A percentile compares a stretch with the other conserved stretches of the same genome.
phyloP scores from a whole-genome alignment of 1,140 invertebrate genomes.

The Tyrophagus putrescentiae region DNA sequence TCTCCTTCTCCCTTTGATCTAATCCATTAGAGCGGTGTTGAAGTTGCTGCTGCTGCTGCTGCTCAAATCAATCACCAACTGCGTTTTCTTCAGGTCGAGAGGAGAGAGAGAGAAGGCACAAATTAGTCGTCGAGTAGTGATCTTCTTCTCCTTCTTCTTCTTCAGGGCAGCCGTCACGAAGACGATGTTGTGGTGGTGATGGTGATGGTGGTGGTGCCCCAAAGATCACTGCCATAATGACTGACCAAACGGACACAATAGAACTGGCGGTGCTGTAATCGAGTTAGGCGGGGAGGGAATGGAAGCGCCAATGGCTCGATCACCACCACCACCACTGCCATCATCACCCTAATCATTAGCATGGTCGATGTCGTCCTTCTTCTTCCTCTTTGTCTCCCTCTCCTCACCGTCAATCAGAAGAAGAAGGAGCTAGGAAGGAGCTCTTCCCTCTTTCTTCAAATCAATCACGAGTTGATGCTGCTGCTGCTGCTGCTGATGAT shows the following conservation, averaged over 20 bases:
- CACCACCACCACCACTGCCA: conserved; percentile 2
- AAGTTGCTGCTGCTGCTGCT: background rate
- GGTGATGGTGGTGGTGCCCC: background rate
- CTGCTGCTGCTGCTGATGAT: too few relatives aligned
- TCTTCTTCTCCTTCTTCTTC: too few relatives aligned
- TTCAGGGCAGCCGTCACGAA: conserved; percentile 8
- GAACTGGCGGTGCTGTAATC: background rate
- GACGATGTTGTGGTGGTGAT: background rate
- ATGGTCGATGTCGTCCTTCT: background rate
- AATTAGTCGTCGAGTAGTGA: too few relatives aligned
- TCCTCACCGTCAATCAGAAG: too few relatives aligned
- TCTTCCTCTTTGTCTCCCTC: too few relatives aligned
- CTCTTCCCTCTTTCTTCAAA: too few relatives aligned
- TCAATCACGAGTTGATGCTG: conserved; percentile 13
- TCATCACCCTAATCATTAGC: conserved; percentile 15
- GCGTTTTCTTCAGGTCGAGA: background rate
- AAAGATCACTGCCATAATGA: too few relatives aligned
- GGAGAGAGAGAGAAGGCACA: background rate
- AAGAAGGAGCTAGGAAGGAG: too few relatives aligned
- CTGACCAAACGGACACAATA: background rate
- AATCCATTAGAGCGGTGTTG: conserved; percentile 8
- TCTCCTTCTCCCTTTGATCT: too few relatives aligned
- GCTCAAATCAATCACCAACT: conserved; percentile 5
- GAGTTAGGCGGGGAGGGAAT: background rate
- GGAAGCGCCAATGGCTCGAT: background rate